These are phyloP conservation scores for Quiscalus mexicanus DNA, from an alignment of 2,113 vertebrate genomes.

Conservation along the genomic window DNA sequence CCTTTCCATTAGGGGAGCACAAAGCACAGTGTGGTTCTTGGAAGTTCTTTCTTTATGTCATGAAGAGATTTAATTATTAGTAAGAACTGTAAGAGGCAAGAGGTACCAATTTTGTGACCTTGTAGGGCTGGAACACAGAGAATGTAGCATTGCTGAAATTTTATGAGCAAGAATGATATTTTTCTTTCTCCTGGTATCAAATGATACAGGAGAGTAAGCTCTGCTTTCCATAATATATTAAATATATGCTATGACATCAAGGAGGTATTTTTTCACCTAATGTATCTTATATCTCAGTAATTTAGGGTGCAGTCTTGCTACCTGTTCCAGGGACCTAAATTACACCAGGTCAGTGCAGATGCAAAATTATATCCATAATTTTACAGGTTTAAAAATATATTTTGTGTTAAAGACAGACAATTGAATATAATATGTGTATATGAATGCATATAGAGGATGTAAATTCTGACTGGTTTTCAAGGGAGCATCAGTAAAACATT, in stretches of 20 bases:
- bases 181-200: not conserved
- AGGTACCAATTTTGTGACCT: not conserved
- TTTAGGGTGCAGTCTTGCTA: not conserved
- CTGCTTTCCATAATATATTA: not conserved
- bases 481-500: not conserved
- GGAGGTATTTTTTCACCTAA: not conserved
- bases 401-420: not conserved
- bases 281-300: not conserved
- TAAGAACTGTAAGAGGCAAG: not conserved
- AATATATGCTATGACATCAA: not conserved
- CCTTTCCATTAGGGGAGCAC: not conserved
- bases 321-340: not conserved
- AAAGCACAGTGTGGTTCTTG: not conserved
- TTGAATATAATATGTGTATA: not conserved
- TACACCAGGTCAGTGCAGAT: not conserved
- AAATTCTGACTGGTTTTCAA: conserved; percentile 42
- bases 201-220: not conserved
- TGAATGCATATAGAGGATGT: not conserved
- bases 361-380: conserved; percentile 13
- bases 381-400: not conserved
- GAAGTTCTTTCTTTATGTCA: not conserved
- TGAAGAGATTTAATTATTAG: not conserved
- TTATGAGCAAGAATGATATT: not conserved
- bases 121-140: not conserved
- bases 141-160: not conserved